Evolutionary conservation across 2,888 invertebrate species (phyloP), one percentile per base, ranked within the genome.

Genomic region (Caenorhabditis drosophilae): DNA sequence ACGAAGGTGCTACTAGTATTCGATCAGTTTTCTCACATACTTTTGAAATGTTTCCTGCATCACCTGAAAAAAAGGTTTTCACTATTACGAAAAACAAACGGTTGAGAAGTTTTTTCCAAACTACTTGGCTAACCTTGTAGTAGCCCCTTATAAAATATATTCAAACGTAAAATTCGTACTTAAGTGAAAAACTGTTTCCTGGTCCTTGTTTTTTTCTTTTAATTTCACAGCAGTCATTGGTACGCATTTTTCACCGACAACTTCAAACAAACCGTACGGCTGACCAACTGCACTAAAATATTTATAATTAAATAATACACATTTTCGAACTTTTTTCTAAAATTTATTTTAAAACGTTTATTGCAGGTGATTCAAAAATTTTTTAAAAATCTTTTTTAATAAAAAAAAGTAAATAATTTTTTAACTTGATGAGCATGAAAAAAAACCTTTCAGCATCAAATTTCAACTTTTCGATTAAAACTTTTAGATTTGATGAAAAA

Each of bases 261-360:
- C 72, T 38, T 78, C 77, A 63, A 80, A 80, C n/a, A 80, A 60
- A 2, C 80, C 80, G 49, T 66, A 77, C 1, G 70, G 78, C 31
- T 75, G 61, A 3, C 79, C 80, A 52, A 80, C 57, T 9, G 75
- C 73, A 44, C 71, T 72, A 53, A 40, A 67, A 70, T 42, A 25
- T 36, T 36, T 7, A n/a, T 11, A 15, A 12, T n/a, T n/a, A 15
- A 9, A 31, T 31, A 9, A 9, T 7, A 31, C 7, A 12, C 31
- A 12, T 31, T 31, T 31, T 31, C 7, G 7, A 31, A n/a, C n/a
- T n/a, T n/a, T n/a, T n/a, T n/a, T n/a, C n/a, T n/a, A n/a, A n/a
- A n/a, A n/a, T n/a, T n/a, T n/a, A n/a, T n/a, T n/a, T n/a, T n/a
- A n/a, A n/a, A n/a, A n/a, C n/a, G n/a, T n/a, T n/a, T n/a, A n/a